Conservation (phyloP, 1,140 invertebrate species). For the Heliconius hewitsoni region DNA sequence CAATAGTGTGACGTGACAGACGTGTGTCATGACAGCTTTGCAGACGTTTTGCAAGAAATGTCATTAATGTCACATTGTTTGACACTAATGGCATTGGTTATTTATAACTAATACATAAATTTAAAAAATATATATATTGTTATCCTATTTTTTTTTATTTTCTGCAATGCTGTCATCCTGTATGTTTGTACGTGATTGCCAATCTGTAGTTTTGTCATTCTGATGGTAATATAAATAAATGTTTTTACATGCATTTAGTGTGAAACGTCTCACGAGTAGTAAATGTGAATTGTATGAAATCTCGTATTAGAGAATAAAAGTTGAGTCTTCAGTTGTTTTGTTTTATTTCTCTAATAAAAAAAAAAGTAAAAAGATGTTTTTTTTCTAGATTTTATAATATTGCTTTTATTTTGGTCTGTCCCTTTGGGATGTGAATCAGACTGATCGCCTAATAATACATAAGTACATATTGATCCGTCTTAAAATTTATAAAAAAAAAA, state of each 20-base stretch:
- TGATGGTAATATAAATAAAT: conserved; percentile 19
- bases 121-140: no score
- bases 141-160: neutral
- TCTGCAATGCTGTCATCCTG: conserved; percentile 2
- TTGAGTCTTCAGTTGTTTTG: conserved; percentile 26
- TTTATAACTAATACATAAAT: no score
- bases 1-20: neutral
- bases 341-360: conserved; percentile 27
- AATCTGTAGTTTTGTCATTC: conserved; percentile 16
- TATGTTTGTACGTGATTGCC: conserved; percentile 1
- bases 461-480: no score
- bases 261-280: conserved; percentile 23
- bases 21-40: neutral
- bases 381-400: no score
- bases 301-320: conserved; percentile 38
- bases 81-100: no score
- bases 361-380: no score
- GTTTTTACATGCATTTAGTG: conserved; percentile 20
- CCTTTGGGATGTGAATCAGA: no score
- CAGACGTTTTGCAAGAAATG: neutral
- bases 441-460: no score
- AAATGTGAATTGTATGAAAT: conserved; percentile 28
- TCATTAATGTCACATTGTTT: no score
- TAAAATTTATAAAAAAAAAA: no score
- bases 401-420: no score